Conservation (phyloP, 1,140 invertebrate genomes). For the Rhysida immarginata region DNA sequence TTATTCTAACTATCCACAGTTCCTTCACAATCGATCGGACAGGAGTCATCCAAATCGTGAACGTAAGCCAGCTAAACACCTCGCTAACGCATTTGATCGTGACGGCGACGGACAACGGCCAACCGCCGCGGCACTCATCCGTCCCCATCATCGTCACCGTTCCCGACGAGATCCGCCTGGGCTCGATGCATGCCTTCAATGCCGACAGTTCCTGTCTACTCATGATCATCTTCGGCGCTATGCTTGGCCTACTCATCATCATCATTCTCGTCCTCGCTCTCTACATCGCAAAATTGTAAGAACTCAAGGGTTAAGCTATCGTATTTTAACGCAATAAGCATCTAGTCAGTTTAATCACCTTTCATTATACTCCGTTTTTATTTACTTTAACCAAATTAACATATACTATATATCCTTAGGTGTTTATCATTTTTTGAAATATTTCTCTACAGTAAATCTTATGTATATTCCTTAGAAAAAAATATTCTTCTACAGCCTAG, state of each 20-base stretch:
- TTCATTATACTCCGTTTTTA: no score
- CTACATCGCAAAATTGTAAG: slow-evolving; percentile 62
- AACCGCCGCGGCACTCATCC: slow-evolving; percentile 51
- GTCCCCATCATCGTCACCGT: slow-evolving; percentile 60
- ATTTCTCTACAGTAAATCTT: no score
- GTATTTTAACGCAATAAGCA: no score
- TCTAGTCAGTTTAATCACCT: no score
- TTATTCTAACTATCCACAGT: slow-evolving; percentile 17
- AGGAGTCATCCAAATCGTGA: slow-evolving; percentile 34
- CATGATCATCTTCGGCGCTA: slow-evolving; percentile 49
- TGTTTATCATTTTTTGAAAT: no score
- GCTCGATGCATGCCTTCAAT: slow-evolving; percentile 16
- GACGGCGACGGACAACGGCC: slow-evolving; percentile 60
- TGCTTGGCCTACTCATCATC: slow-evolving; percentile 50
- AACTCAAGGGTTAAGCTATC: no score
- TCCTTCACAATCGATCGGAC: slow-evolving; percentile 36
- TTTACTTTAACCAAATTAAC: no score
- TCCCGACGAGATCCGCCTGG: slow-evolving; percentile 24
- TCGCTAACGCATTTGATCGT: slow-evolving; percentile 52
- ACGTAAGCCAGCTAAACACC: slow-evolving; percentile 33
- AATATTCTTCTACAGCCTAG: no score
- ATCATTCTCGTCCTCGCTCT: slow-evolving; percentile 53
- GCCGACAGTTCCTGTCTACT: slow-evolving; percentile 38
- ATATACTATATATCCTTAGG: no score
- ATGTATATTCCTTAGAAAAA: no score